phyloP scores from a whole-genome alignment of 2,888 invertebrate genomes.

The Spodoptera exigua region DNA sequence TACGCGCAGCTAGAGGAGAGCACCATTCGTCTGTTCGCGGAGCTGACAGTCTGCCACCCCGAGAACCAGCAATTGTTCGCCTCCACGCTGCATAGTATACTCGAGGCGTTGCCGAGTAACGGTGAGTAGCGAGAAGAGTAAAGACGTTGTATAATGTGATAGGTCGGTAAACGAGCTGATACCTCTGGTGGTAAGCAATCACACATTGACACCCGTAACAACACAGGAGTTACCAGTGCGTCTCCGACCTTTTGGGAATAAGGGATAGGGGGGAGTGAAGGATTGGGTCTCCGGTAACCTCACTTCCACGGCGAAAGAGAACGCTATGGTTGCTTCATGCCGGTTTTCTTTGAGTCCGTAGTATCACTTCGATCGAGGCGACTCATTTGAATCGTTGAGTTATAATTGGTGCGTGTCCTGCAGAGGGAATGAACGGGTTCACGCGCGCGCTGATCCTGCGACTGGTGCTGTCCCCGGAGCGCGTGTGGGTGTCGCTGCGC shows the following conservation, averaged over 20 bases:
- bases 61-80: slow-evolving; percentile 95
- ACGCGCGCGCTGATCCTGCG: slow-evolving; percentile 96
- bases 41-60: slow-evolving; percentile 95
- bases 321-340: too few relatives aligned
- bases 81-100: slow-evolving; percentile 93
- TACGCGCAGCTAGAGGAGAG: slow-evolving; percentile 92
- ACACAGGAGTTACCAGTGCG: too few relatives aligned
- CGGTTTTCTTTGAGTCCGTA: too few relatives aligned
- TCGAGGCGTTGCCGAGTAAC: slow-evolving; percentile 88
- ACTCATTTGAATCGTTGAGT: neutral
- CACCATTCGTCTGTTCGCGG: slow-evolving; percentile 94
- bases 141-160: too few relatives aligned
- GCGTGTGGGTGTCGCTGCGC: slow-evolving; percentile 93
- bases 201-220: too few relatives aligned
- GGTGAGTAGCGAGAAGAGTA: slow-evolving; percentile 62
- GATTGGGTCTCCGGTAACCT: too few relatives aligned
- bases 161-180: too few relatives aligned
- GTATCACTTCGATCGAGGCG: too few relatives aligned
- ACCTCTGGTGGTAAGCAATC: too few relatives aligned
- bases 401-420: slow-evolving; percentile 61
- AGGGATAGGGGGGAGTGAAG: too few relatives aligned
- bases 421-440: slow-evolving; percentile 94
- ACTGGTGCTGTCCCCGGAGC: slow-evolving; percentile 95
- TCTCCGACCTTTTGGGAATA: too few relatives aligned
- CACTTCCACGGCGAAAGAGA: too few relatives aligned